Evolutionary conservation across 2,113 vertebrate species (phyloP), one percentile per base, ranked within the genome.

Genomic region (Dicentrarchus labrax): DNA sequence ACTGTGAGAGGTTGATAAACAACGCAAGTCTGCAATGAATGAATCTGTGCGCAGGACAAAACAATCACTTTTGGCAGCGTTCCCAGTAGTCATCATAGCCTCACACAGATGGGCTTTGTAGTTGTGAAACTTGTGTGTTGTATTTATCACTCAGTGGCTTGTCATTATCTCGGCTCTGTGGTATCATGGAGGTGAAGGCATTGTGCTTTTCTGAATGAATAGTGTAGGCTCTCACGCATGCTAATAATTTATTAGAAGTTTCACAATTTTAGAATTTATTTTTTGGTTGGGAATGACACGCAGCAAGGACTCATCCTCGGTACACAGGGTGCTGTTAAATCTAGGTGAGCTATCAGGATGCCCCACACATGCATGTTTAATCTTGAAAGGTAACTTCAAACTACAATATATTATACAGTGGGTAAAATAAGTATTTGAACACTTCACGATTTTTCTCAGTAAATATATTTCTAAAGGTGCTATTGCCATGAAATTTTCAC

Each of bases 1-100:
- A 36, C 67, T 75, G 86, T 61, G 48, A n/a, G 69, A 84, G 53
- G 30, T 3, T 80, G 84, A 89, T 89, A 87, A 90, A 77, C 21
- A 64, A 54, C 2, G 4, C 4, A 1, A 64, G 43, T 71, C 6
- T 0, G 39, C 21, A 16, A 43, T 41, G 21, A 90, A 79, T 48
- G 64, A 19, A 76, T 82, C 51, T 2, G 38, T 22, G 50, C 10
- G 19, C 43, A n/a, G 47, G 62, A 50, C 17, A 50, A 72, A 76
- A 72, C n/a, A 85, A 85, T 77, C 0, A 13, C 30, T 3, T 54
- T 65, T 61, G 78, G 71, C 77, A 24, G 54, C 0, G 6, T 12
- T 68, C 78, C 66, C 88, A 72, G 22, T 6, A 4, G 39, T 41
- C 57, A 36, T 83, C 30, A 54, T 43, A 36, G 45, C 47, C 5